Percentiles rank a stretch among this genome's conserved stretches.
These are phyloP conservation scores for Chelon auratus DNA, from an alignment of 2,797 vertebrate genomes.

Conservation along the genomic window DNA sequence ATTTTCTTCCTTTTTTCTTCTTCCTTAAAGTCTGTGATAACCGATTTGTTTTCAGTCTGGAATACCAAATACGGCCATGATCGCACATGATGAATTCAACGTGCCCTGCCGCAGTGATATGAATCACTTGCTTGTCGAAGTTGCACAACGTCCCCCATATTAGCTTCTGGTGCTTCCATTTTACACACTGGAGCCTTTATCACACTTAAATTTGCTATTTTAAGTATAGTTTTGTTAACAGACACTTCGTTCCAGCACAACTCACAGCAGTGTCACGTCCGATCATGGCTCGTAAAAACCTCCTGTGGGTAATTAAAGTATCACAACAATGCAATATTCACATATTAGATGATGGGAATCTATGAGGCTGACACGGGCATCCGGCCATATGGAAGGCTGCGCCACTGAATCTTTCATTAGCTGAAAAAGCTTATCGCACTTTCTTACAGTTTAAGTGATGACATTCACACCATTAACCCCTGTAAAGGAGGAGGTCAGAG, in stretches of 20 bases:
- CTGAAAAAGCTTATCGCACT: constrained; percentile 40
- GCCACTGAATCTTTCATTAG: constrained; percentile 35
- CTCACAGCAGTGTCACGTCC: neutral
- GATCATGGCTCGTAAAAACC: neutral
- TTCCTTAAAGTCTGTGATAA: neutral
- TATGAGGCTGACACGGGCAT: constrained; percentile 4
- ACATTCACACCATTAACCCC: constrained; percentile 49
- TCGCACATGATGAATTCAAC: constrained; percentile 13
- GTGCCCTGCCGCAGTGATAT: neutral
- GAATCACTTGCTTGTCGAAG: constrained; percentile 9
- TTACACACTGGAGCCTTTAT: neutral
- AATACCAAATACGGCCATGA: constrained; percentile 40
- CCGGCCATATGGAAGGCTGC: constrained; percentile 13
- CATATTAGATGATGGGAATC: neutral
- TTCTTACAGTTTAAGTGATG: constrained; percentile 35
- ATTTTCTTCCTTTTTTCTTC: neutral
- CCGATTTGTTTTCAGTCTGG: constrained; percentile 5
- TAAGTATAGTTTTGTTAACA: neutral
- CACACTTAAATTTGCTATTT: neutral
- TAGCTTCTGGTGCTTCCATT: neutral
- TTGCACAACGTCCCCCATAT: neutral
- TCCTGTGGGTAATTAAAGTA: constrained; percentile 26
- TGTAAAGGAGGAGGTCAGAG: constrained; percentile 34
- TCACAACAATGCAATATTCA: constrained; percentile 36
- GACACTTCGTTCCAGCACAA: too few relatives aligned